phyloP scores from a whole-genome alignment of 2,113 vertebrate genomes.

The Oreotrochilus melanogaster region DNA sequence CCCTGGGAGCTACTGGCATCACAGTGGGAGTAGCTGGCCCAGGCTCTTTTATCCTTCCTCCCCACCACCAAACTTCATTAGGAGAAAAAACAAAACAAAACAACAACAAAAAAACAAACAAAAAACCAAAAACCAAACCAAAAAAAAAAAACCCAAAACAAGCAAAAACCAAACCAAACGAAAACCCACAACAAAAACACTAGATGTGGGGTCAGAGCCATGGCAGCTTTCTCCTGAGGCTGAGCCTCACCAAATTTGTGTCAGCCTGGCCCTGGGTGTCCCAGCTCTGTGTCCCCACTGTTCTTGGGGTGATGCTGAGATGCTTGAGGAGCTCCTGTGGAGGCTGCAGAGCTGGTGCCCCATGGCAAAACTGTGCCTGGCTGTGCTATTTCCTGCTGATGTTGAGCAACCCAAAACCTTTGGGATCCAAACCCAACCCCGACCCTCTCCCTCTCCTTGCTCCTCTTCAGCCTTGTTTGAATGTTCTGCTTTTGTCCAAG shows the following conservation, averaged over 20 bases:
- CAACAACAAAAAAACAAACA: no score
- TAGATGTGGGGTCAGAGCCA: neutral
- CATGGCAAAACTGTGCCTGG: neutral
- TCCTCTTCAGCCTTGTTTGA: neutral
- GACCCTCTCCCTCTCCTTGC: neutral
- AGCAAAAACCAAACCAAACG: neutral
- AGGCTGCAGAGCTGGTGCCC: neutral
- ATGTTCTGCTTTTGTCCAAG: neutral
- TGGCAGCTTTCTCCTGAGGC: neutral
- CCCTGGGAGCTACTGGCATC: neutral
- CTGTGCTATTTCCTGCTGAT: neutral
- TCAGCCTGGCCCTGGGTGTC: fast-evolving
- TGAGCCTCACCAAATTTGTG: neutral
- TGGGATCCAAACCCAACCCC: neutral
- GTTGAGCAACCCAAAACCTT: neutral
- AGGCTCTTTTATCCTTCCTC: neutral
- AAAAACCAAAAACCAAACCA: no score
- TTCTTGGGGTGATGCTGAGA: neutral
- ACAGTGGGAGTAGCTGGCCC: neutral
- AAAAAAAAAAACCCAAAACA: no score
- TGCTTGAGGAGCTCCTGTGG: neutral
- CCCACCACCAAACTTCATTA: neutral
- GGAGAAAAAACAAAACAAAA: neutral
- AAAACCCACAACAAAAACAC: no score
- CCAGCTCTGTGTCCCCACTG: fast-evolving